Base-by-base conservation (phyloP, 2,888 invertebrate species). In the Conistra vaccinii region DNA sequence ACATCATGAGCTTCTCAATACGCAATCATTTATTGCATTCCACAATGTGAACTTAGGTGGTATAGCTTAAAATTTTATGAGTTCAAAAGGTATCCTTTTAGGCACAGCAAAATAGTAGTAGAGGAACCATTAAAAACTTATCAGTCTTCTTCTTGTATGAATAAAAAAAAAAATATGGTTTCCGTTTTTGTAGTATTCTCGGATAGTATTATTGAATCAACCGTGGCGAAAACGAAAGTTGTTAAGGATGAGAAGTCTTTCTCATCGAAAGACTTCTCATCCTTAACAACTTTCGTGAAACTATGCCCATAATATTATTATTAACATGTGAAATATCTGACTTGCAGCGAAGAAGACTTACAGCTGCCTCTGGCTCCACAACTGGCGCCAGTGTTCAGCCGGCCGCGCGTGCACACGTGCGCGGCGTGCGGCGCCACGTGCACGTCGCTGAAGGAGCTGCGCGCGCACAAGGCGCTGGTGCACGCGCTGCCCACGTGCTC, bases 381-480 rank as follows among this genome's bases (percentile, higher is more conserved):
- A 6, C 72, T 79, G 29, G 39, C 71, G 32, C 92, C 93, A 78
- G 57, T 26, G 78, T 98, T 91, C 92, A 96, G 0, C 94, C 95
- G 57, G 97, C 97, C 88, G 95, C 96, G 78, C 62, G 62, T 97
- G 91, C 92, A 96, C 0, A 93, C 96, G 55, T 98, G 98, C 88
- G 95, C 96, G 9, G 96, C 96, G 53, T 82, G 78, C 78, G 82
- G 29, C 92, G 94, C 0, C 97, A 97, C 91, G 96, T 97, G 82
- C 98, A 97, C 92, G 91, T 96, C 97, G 55, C 95, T 97, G 3
- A 97, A 97, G 87, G 98, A 98, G 91, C 94, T 98, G 73, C 96
- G 97, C 39, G 96, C 97, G 32, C 98, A 98, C 91, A 97, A 96
- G 83, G 91, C 96, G 17, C 95, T 96, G 55, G 95, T 95, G 70